Percentiles rank a stretch among this genome's conserved stretches.
Evolutionary conservation across 2,888 invertebrate genomes (phyloP).

Genomic region (Athrips mouffetella): DNA sequence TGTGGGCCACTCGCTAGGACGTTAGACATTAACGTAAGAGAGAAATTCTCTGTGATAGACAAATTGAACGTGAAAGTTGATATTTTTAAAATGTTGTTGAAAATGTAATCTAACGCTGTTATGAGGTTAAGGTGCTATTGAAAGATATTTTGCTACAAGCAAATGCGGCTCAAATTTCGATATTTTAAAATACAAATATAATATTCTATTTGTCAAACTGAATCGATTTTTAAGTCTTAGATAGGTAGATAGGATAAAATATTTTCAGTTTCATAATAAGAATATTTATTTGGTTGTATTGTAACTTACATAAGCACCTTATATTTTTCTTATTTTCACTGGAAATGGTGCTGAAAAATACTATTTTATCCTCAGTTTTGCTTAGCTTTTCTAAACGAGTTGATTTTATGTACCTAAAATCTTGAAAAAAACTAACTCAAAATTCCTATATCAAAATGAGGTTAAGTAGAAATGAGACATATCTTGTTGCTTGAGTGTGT

Average conservation of each 20-base stretch:
- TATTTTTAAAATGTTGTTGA: conserved; percentile 15
- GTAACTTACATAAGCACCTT: background rate
- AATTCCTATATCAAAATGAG: conserved; percentile 26
- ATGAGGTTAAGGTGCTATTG: conserved; percentile 19
- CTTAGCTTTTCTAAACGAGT: conserved; percentile 14
- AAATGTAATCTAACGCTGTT: conserved; percentile 12
- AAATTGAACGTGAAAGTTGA: conserved; percentile 15
- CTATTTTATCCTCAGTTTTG: conserved; percentile 4
- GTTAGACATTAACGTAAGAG: conserved; percentile 1
- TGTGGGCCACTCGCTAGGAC: conserved; percentile 4
- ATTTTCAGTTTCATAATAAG: background rate
- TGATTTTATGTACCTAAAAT: too few species aligned
- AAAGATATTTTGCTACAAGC: conserved; percentile 16
- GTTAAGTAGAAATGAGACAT: conserved; percentile 32
- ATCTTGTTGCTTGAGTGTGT: conserved; percentile 32
- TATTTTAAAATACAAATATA: background rate
- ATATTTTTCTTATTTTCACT: background rate
- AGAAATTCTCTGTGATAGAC: conserved; percentile 19
- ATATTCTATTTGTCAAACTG: background rate
- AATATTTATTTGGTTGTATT: background rate
- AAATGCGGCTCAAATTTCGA: conserved; percentile 12
- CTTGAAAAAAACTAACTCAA: conserved; percentile 20
- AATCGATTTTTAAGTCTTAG: background rate
- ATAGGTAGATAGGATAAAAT: background rate
- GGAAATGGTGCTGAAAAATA: conserved; percentile 10